Conservation (phyloP, 2,113 vertebrate genomes). For the Sinocyclocheilus anshuiensis region DNA sequence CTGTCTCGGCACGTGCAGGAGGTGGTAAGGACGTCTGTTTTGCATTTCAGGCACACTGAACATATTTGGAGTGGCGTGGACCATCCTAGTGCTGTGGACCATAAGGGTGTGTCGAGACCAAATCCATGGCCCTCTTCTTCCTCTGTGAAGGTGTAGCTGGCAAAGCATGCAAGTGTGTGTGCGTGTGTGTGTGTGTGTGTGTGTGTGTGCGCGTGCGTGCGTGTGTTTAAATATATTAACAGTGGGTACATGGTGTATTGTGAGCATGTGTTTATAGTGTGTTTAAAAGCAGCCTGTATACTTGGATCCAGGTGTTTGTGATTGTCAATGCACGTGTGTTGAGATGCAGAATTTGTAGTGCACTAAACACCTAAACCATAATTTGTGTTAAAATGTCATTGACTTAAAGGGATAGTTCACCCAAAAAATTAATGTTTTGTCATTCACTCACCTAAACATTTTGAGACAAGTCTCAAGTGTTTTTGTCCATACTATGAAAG, state of each 20-base stretch:
- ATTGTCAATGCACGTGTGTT: background rate
- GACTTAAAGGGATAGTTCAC: background rate
- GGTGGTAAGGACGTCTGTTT: constrained; percentile 61
- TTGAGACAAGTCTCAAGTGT: no score
- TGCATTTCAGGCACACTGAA: constrained; percentile 56
- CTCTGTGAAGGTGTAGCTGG: constrained; percentile 59
- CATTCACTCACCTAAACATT: no score
- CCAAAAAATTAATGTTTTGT: no score
- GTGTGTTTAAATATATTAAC: no score
- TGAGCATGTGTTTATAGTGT: constrained; percentile 9
- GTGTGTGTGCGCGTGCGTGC: background rate
- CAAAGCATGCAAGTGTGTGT: background rate
- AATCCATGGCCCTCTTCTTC: background rate
- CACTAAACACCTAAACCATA: background rate
- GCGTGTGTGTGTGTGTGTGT: no score
- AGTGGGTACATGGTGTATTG: background rate
- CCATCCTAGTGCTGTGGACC: constrained; percentile 51
- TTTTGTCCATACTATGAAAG: background rate
- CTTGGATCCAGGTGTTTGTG: constrained; percentile 12
- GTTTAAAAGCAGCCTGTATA: constrained; percentile 20
- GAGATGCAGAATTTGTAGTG: background rate
- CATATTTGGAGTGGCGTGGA: constrained; percentile 63
- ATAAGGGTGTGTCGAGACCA: constrained; percentile 30
- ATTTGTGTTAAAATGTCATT: background rate
- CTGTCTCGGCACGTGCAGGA: constrained; percentile 53